Evolutionary conservation across 2,888 invertebrate species (phyloP).

Genomic region (Lochmaea capreae): DNA sequence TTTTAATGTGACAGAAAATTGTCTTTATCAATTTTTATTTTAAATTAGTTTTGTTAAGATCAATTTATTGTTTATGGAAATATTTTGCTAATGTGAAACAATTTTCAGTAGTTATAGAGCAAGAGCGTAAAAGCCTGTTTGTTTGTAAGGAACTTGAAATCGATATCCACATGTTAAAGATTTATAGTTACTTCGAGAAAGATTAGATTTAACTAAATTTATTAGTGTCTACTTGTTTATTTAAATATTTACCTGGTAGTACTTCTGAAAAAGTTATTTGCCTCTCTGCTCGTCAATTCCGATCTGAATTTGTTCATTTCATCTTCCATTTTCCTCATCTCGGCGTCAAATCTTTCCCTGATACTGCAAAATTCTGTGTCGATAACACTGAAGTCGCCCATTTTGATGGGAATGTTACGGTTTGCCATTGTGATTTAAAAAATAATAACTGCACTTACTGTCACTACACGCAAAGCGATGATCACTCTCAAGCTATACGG

Average conservation of each 20-base stretch:
- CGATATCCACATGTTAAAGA: constrained; percentile 1
- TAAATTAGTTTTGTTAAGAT: too few relatives aligned
- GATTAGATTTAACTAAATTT: not conserved
- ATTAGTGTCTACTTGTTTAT: not conserved
- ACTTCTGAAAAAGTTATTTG: constrained; percentile 90
- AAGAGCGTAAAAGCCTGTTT: not conserved
- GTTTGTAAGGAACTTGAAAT: constrained; percentile 24
- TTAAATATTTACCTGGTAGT: constrained; percentile 78
- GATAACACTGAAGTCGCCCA: constrained; percentile 94
- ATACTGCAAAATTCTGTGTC: constrained; percentile 97
- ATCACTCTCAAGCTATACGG: constrained; percentile 15
- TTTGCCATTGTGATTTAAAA: constrained; percentile 73
- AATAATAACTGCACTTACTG: constrained; percentile 24
- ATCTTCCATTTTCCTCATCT: constrained; percentile 99
- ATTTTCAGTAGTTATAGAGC: not conserved
- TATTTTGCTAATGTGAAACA: not conserved
- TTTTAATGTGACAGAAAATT: too few relatives aligned
- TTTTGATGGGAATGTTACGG: constrained; percentile 88
- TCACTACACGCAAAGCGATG: constrained; percentile 22
- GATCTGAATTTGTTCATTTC: constrained; percentile 96
- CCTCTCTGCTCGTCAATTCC: constrained; percentile 92
- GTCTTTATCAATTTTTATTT: too few relatives aligned
- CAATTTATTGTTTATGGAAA: not conserved
- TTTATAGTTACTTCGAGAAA: constrained; percentile 17
- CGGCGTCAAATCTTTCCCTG: constrained; percentile 93